phyloP scores from a whole-genome alignment of 2,113 vertebrate species.

The Isichthys henryi region DNA sequence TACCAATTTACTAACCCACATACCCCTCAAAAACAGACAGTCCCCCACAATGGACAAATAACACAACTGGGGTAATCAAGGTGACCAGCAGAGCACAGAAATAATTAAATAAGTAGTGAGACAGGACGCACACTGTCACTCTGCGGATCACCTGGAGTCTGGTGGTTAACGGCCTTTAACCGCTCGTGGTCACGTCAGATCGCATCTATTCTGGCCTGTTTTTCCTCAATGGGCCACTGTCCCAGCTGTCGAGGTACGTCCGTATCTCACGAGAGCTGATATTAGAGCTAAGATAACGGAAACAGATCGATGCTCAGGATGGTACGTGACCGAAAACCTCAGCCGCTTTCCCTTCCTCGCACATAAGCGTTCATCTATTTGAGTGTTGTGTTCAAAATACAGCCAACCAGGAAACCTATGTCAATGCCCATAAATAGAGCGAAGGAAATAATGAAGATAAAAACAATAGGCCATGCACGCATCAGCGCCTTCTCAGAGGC shows the following conservation, averaged over 20 bases:
- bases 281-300: background rate
- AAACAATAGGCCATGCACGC: background rate
- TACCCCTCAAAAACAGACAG: background rate
- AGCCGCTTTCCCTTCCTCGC: background rate
- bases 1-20: background rate
- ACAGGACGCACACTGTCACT: background rate
- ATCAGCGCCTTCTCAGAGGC: background rate
- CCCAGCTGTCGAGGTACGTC: background rate
- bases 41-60: background rate
- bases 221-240: background rate
- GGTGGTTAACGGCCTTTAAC: background rate
- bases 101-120: background rate
- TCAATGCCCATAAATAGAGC: background rate
- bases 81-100: background rate
- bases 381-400: background rate
- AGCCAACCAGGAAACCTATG: background rate
- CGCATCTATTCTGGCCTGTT: background rate
- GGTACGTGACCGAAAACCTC: background rate
- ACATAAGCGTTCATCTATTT: background rate
- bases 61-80: background rate
- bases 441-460: background rate
- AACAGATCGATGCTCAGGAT: background rate
- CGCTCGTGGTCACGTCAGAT: background rate
- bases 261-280: background rate
- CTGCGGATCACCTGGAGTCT: background rate